A percentile compares a stretch with the other conserved stretches of the same genome.
These are phyloP conservation scores for Hydractinia echinata DNA, from an alignment of 30 jellyfish, hydroid and myxozoan species.

Conservation along the genomic window DNA sequence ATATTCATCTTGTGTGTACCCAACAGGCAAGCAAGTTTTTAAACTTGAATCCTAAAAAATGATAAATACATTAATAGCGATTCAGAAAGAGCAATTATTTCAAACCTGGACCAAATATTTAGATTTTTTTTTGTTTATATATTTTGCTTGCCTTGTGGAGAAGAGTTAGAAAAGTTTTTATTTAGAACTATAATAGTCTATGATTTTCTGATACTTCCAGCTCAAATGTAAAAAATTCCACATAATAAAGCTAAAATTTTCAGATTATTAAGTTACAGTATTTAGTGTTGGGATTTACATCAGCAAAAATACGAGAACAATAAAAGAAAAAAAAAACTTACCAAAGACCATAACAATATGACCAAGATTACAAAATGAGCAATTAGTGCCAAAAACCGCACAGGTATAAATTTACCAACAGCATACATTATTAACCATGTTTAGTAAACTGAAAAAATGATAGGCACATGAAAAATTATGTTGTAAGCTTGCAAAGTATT, in stretches of 20 bases:
- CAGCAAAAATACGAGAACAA: not conserved
- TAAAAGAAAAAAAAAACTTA: not conserved
- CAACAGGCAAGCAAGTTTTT: conserved; percentile 5
- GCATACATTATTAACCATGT: conserved; percentile 6
- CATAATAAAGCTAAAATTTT: too few species aligned
- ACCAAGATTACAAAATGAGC: conserved; percentile 66
- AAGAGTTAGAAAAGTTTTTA: not conserved
- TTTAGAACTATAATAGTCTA: too few species aligned
- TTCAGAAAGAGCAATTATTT: not conserved
- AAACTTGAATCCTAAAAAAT: conserved; percentile 11
- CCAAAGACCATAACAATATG: conserved; percentile 82
- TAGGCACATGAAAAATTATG: too few species aligned
- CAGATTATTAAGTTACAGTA: too few species aligned
- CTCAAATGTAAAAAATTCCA: too few species aligned
- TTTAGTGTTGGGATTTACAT: too few species aligned
- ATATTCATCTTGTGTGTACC: conserved; percentile 18
- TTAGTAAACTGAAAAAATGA: too few species aligned
- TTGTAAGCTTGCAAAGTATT: too few species aligned
- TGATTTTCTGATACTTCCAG: too few species aligned
- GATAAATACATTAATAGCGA: not conserved
- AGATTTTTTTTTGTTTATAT: not conserved
- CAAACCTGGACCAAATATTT: not conserved
- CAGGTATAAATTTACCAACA: conserved; percentile 74
- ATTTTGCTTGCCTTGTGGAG: too few species aligned
- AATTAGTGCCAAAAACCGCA: conserved; percentile 61